Conservation (phyloP, 2,113 vertebrate species). For the Esox niger region DNA sequence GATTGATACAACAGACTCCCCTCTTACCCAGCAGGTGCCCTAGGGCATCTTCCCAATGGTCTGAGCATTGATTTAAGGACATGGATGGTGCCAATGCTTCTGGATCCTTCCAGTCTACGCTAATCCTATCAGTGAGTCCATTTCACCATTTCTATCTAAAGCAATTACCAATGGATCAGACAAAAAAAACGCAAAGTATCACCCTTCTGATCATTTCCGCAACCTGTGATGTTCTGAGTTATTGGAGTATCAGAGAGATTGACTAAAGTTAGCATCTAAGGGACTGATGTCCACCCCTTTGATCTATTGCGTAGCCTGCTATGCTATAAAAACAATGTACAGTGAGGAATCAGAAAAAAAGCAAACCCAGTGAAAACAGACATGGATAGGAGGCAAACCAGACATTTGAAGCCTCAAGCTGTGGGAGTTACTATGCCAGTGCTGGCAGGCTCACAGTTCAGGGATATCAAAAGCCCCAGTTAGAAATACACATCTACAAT, state of each 20-base stretch:
- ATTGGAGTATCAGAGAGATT: conserved; percentile 4
- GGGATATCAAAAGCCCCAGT: conserved; percentile 55
- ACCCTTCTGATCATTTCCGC: background rate
- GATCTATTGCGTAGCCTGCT: background rate
- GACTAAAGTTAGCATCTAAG: background rate
- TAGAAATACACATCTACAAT: conserved; percentile 64
- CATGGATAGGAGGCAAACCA: conserved; percentile 39
- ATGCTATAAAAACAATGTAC: conserved; percentile 16
- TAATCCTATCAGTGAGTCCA: conserved; percentile 33
- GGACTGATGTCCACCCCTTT: conserved; percentile 2
- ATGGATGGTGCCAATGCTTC: background rate
- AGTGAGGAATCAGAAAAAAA: conserved; percentile 38
- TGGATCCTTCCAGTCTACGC: conserved; percentile 3
- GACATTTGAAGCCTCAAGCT: conserved; percentile 49
- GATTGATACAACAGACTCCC: conserved; percentile 19
- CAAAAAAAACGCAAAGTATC: background rate
- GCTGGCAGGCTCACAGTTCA: conserved; percentile 51
- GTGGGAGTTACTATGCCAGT: conserved; percentile 30
- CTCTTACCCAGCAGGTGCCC: conserved; percentile 12
- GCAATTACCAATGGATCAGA: conserved; percentile 13
- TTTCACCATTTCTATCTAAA: conserved; percentile 28
- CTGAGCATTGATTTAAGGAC: conserved; percentile 16
- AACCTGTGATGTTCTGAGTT: conserved; percentile 2
- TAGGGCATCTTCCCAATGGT: conserved; percentile 2
- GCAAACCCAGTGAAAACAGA: conserved; percentile 48